Base-by-base conservation (phyloP, 2,888 invertebrate species). In the Pedicia rivosa region DNA sequence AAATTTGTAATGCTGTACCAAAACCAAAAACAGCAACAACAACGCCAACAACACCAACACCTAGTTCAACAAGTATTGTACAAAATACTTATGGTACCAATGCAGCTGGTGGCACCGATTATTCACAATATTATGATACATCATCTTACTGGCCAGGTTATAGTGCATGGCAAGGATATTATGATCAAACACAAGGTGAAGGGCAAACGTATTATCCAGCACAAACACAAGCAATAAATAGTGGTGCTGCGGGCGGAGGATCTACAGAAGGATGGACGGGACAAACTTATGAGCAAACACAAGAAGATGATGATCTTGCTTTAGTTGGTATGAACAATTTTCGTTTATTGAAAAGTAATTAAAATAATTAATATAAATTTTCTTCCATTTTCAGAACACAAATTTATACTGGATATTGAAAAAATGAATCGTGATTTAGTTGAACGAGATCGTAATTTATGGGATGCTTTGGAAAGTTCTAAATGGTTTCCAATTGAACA, bases 1-100 rank as follows among this genome's bases (percentile, higher is more conserved):
- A 90, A 62, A 91, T 92, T 44, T 90, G 90, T 53, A 82, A 86
- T 44, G 92, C 92, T 3, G 87, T 90, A 3, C 91, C 91, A 2
- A 82, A 86, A 51, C 81, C 82, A 1, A 79, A 79, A 55, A 65
- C 74, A 5, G 62, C 67, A 24, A 49, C 61, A 2, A 55, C 60
- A 14, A 50, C 59, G 12, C 48, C 53, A 26, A 54, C 62, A 2
- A 53, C 63, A 3, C 61, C 61, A 28, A 49, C 63, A 12, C 49
- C 60, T 1, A 47, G 52, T 3, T 45, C 55, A 8, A 54, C 55
- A 12, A 45, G 53, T 4, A 61, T 53, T 25, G 52, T 62, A 27
- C 42, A 56, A 5, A 52, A 53, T 35, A 54, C 54, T 4, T 51
- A 53, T 33, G 43, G 52, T 1, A 24, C 47, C 17, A 44, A 53